Base-by-base conservation (phyloP, 64 coral and sea anemone genomes). In the Stichodactyla helianthus region DNA sequence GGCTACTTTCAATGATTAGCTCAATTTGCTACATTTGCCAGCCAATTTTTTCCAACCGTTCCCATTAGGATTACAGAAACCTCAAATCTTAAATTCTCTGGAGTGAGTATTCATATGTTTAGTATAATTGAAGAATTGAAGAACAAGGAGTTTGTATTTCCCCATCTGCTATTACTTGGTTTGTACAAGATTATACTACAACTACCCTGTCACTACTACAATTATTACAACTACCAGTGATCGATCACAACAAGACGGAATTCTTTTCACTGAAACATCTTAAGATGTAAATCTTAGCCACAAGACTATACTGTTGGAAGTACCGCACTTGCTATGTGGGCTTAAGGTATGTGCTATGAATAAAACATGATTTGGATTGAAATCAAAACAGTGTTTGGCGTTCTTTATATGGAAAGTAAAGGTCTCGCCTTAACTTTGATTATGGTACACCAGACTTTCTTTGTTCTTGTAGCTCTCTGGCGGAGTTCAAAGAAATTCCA, bases 301-400 rank as follows among this genome's bases (percentile, higher is more conserved):
- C 68, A 74, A 31, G 26, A 4, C 68, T 74, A 74, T 31, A 27
- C 26, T 44, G 35, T 65, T 6, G 19, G 22, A 28, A 31, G 22
- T n/a, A 74, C 25, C 25, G 11, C 25, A 74, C 23, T 74, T 5
- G 8, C 25, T 9, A 14, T 74, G 68, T 68, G 9, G 68, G 68
- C n/a, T 74, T 26, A 27, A 11, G n/a, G 23, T 20, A 68, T 68
- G 19, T 22, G 6, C 0, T 6, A 25, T 68, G 6, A 68, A 68
- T 68, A 22, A 68, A 68, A 68, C 8, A 68, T 68, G 63, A 22
- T 27, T n/a, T 5, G 6, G 7, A 10, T 11, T n/a, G 27, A 74
- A 74, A 74, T 31, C 68, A 74, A 74, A 74, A 74, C 68, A 74
- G 20, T 31, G 68, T 74, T 74, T 74, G 68, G 68, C 68, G 23